Evolutionary conservation across 1,140 invertebrate genomes (phyloP).

Genomic region (Brachionus paranguensis): DNA sequence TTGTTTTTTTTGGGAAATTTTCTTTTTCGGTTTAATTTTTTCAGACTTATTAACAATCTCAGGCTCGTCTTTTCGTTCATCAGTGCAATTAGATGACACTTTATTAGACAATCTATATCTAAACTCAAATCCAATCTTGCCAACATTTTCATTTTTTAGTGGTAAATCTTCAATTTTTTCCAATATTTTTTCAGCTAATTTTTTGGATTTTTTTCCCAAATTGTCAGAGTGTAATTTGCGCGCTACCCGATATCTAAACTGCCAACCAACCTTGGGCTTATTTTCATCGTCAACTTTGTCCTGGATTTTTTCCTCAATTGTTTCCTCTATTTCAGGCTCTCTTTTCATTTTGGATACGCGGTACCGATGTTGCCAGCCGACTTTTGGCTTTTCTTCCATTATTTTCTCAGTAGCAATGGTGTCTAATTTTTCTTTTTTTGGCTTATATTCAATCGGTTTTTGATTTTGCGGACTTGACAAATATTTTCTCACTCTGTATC

Average conservation of each 20-base stretch:
- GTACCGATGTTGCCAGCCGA: conserved; percentile 34
- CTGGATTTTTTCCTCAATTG: background rate
- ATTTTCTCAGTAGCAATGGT: background rate
- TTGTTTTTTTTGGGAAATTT: background rate
- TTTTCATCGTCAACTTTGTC: background rate
- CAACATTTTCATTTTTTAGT: background rate
- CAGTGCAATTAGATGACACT: background rate
- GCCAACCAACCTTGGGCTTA: conserved; percentile 38
- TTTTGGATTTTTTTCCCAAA: background rate
- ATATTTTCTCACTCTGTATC: conserved; percentile 29
- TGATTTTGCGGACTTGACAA: background rate
- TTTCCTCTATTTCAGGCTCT: background rate
- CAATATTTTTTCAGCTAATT: background rate
- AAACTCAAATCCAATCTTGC: background rate
- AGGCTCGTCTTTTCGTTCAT: background rate
- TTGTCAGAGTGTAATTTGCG: background rate
- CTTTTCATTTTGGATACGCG: background rate
- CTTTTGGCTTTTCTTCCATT: background rate
- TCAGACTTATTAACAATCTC: background rate
- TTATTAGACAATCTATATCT: conserved; percentile 5
- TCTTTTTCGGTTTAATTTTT: background rate
- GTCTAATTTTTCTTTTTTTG: background rate
- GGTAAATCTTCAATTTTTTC: background rate
- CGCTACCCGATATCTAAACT: background rate
- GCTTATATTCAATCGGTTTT: background rate